Base-by-base conservation (phyloP, 2,888 invertebrate genomes). In the Tetrapedia diversipes region DNA sequence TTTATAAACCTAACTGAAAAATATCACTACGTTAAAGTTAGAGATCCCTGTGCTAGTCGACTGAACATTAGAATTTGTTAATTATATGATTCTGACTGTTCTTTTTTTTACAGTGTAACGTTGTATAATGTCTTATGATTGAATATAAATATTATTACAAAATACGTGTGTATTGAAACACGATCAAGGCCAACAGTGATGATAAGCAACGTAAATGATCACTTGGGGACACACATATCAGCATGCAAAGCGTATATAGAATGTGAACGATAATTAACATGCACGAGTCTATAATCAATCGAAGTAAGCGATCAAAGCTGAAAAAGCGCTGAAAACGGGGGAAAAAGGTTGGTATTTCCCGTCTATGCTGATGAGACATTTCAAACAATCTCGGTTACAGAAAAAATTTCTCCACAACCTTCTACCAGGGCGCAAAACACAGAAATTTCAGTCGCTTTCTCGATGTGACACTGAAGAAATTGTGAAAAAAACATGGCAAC, bases 61-160 rank as follows among this genome's bases (percentile, higher is more conserved):
- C 0, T 16, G 3, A 22, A 24, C 4, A n/a, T 24, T 37, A 22
- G 6, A 22, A 7, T 39, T 8, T 37, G 19, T 27, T 8, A 4
- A 2, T 32, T 6, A 11, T 45, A 41, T 11, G 14, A 49, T 16
- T 24, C 47, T 10, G 29, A 51, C 47, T 67, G 66, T 59, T 54
- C 65, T 74, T 61, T 77, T 64, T 71, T 45, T 54, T 22, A 72
- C 72, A 77, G 73, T 77, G 80, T 77, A 82, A 80, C 82, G 65
- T 39, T n/a, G n/a, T n/a, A n/a, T 39, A 14, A 77, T 37, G 45
- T 67, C 19, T 22, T 34, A 77, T 70, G 76, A 79, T 56, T 16
- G 37, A 45, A 69, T 67, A 64, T 80, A 47, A n/a, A 65, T 39
- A 47, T 54, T 61, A 76, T 63, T 61, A 70, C 63, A 27, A 77